phyloP scores from a whole-genome alignment of 2,888 invertebrate species.

The Folsomia manolachei region DNA sequence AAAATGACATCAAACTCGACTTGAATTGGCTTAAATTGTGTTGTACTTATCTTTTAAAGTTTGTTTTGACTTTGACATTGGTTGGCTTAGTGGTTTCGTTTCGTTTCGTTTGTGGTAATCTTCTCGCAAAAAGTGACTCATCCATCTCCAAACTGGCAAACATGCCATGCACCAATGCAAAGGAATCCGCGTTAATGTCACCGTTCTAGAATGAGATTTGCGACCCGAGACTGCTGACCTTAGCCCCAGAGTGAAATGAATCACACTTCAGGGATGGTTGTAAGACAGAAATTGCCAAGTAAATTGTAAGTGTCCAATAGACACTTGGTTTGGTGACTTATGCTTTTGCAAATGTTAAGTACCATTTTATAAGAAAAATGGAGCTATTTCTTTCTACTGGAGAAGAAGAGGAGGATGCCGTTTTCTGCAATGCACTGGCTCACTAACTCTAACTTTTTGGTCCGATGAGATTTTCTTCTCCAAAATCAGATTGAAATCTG shows the following conservation, averaged over 20 bases:
- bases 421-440: neutral
- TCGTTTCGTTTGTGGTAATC: neutral
- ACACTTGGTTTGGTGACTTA: slow-evolving; percentile 7
- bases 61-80: neutral
- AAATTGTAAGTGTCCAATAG: slow-evolving; percentile 16
- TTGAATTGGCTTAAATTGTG: neutral
- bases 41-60: neutral
- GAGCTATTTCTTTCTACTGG: slow-evolving; percentile 2
- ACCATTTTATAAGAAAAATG: slow-evolving; percentile 23
- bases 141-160: neutral
- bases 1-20: no score
- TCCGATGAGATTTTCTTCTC: neutral
- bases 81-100: neutral
- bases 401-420: no score
- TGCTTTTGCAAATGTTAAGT: slow-evolving; percentile 20
- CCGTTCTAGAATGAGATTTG: slow-evolving; percentile 14
- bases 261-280: slow-evolving; percentile 16
- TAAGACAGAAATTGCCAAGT: slow-evolving; percentile 18
- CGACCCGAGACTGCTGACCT: slow-evolving; percentile 19
- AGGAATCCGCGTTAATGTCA: neutral
- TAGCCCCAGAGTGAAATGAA: slow-evolving; percentile 5
- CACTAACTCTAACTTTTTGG: no score
- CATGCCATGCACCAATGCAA: neutral
- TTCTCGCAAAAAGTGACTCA: slow-evolving; percentile 4
- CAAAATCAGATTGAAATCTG: neutral